Base-by-base conservation (phyloP, 2,888 invertebrate genomes). In the Drosophila tanythrix region DNA sequence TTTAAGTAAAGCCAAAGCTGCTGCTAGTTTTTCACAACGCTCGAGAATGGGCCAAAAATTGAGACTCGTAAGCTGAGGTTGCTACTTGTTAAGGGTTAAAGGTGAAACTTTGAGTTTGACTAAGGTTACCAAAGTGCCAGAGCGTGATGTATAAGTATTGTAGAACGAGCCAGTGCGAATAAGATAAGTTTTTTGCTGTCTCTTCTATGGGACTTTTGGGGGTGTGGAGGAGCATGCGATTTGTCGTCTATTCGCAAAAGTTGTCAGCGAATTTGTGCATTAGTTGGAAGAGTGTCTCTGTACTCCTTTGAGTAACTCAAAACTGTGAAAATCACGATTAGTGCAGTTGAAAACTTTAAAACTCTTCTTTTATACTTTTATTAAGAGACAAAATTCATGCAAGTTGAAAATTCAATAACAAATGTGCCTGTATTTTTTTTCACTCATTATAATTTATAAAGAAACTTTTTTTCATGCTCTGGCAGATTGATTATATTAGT, bases 1-100 rank as follows among this genome's bases (percentile, higher is more conserved):
- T 86, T 86, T 82, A 86, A 86, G 83, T 74, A 81, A 86, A 81
- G 81, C 83, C 83, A 82, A 85, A 85, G 80, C 81, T 70, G 55
- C 43, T 74, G 60, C 70, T 79, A 63, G 70, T 80, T 81, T 67
- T 70, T 57, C 63, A 65, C 38, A 53, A 53, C 59, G 56, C 61
- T 52, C 50, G 21, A 40, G 72, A 74, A 75, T 71, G 72, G 72
- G 57, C 73, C 65, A 77, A 81, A 81, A 78, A 81, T 77, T 72
- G 82, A 70, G 79, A 82, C 70, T 76, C 60, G 74, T 81, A 74
- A 82, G 80, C 81, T 80, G 81, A 80, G 81, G 74, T 75, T 77
- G 75, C 82, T 52, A 69, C 75, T 82, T 82, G 74, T 74, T 77
- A 69, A 65, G 80, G 81, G 81, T 81, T 79, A 80, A 70, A 77